These are phyloP conservation scores for Sylvilagus floridanus DNA, from an alignment of 2,797 vertebrate species.

Conservation along the genomic window DNA sequence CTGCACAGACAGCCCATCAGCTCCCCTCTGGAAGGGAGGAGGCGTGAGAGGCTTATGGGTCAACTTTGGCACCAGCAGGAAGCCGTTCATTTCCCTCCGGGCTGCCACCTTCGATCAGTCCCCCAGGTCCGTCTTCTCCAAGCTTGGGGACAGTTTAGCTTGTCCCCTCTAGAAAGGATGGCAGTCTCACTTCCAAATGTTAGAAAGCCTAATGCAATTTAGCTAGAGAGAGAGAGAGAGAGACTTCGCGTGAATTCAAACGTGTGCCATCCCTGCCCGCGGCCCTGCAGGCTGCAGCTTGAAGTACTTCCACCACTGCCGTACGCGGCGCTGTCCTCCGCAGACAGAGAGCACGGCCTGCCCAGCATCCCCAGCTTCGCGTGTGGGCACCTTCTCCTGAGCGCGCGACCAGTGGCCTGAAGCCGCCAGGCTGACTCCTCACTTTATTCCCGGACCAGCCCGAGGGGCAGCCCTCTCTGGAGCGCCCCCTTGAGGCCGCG, in stretches of 20 bases:
- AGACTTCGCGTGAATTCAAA: neutral
- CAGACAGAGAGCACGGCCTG: neutral
- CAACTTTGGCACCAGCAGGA: neutral
- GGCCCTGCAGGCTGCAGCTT: neutral
- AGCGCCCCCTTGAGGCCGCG: neutral
- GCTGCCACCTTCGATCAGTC: neutral
- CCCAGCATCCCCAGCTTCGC: neutral
- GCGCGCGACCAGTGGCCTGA: neutral
- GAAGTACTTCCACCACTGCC: too few species aligned
- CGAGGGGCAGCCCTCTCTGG: neutral
- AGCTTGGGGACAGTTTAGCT: neutral
- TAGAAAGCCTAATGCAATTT: neutral
- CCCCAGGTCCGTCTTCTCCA: neutral
- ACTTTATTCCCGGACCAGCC: neutral
- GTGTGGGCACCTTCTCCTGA: neutral
- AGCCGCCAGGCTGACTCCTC: neutral
- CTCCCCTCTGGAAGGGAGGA: neutral
- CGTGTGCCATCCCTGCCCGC: neutral
- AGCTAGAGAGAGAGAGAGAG: neutral
- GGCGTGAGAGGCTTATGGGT: neutral
- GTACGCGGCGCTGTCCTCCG: too few species aligned
- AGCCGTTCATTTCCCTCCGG: neutral
- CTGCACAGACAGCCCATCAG: neutral
- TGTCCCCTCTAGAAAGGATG: neutral
- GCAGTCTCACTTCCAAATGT: neutral